Conservation (phyloP, 2,797 vertebrate species). For the Eurystomus glaucurus region DNA sequence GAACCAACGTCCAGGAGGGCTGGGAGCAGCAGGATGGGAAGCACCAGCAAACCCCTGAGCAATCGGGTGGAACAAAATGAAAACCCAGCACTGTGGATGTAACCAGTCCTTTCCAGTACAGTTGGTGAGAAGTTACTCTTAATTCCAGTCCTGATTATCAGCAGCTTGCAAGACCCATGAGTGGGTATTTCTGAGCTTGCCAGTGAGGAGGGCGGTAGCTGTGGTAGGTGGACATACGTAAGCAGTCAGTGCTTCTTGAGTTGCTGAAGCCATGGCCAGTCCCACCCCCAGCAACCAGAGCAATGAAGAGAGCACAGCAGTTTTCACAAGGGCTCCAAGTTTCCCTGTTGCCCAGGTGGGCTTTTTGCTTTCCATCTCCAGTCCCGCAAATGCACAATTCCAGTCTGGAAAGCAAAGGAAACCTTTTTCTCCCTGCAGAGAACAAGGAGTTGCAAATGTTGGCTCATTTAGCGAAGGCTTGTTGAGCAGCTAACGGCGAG, state of each 20-base stretch:
- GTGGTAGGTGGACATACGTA: neutral
- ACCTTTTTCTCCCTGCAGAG: neutral
- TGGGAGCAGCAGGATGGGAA: neutral
- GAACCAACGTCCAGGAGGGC: rapidly evolving
- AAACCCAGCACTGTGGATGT: rapidly evolving
- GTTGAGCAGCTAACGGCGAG: conserved; percentile 26
- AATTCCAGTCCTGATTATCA: neutral
- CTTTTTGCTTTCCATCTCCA: neutral
- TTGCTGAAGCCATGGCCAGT: neutral
- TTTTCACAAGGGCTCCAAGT: neutral
- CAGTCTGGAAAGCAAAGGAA: neutral
- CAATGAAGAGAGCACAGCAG: neutral
- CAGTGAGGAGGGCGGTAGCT: neutral
- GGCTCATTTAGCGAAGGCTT: neutral
- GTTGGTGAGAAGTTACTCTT: neutral
- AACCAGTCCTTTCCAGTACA: neutral
- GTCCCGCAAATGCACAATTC: neutral
- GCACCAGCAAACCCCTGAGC: neutral
- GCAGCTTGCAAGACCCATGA: neutral
- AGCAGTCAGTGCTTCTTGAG: neutral
- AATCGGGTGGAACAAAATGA: neutral
- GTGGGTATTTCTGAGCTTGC: neutral
- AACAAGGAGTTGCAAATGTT: neutral
- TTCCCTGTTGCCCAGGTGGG: neutral
- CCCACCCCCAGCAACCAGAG: neutral